These are phyloP conservation scores for Psettodes erumei DNA, from an alignment of 2,113 vertebrate species.

Conservation along the genomic window DNA sequence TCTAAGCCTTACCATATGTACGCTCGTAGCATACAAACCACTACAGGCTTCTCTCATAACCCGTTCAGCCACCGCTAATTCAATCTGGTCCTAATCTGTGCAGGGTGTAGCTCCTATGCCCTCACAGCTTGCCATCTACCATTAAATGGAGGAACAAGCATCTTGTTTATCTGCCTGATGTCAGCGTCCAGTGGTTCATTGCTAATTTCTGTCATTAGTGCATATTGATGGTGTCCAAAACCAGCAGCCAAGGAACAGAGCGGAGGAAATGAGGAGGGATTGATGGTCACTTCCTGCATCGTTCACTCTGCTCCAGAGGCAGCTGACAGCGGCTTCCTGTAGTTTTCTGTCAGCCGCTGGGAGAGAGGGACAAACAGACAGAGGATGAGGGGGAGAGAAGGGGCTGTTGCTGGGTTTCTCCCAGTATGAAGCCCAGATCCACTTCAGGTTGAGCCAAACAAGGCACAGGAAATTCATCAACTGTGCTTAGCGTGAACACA, in stretches of 20 bases:
- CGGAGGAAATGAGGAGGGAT: slow-evolving; percentile 78
- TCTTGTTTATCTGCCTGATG: slow-evolving; percentile 76
- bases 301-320: slow-evolving; percentile 66
- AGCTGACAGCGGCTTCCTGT: slow-evolving; percentile 79
- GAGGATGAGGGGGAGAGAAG: slow-evolving; percentile 4
- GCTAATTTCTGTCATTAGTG: slow-evolving; percentile 81
- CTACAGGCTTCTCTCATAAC: slow-evolving; percentile 56
- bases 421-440: slow-evolving; percentile 27
- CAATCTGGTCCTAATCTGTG: slow-evolving; percentile 71
- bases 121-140: slow-evolving; percentile 50
- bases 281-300: slow-evolving; percentile 81
- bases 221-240: slow-evolving; percentile 75
- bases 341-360: slow-evolving; percentile 62
- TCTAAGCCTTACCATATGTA: slow-evolving; percentile 64
- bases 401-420: slow-evolving; percentile 29
- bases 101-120: slow-evolving; percentile 43
- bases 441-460: slow-evolving; percentile 27
- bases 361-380: slow-evolving; percentile 57
- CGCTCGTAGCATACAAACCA: slow-evolving; percentile 52
- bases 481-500: neutral
- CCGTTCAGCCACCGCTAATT: slow-evolving; percentile 68
- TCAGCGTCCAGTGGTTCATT: slow-evolving; percentile 70
- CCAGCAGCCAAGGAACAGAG: slow-evolving; percentile 61
- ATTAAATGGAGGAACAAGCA: slow-evolving; percentile 65
- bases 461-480: slow-evolving; percentile 27